Evolutionary conservation across 2,113 vertebrate species (phyloP).

Genomic region (Pseudopipra pipra): DNA sequence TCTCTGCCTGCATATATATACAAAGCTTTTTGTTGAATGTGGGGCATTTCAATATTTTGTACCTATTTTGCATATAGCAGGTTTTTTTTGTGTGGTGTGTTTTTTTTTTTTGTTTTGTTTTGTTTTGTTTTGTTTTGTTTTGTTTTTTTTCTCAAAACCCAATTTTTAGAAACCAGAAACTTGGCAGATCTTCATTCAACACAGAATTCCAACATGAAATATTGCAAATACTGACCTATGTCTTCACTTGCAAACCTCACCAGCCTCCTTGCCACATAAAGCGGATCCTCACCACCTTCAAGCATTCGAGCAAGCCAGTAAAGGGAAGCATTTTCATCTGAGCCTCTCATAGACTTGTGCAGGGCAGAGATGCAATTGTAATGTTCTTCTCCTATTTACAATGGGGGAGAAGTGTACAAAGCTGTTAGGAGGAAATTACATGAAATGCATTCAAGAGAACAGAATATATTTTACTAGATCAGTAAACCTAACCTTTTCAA

Average conservation of each 20-base stretch:
- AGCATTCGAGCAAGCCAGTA: constrained; percentile 99
- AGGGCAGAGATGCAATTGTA: constrained; percentile 97
- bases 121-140: too few species aligned
- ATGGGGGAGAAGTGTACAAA: not conserved
- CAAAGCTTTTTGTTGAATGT: not conserved
- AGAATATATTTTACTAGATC: not conserved
- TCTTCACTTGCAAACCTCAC: constrained; percentile 97
- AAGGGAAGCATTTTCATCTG: constrained; percentile 89
- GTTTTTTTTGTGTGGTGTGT: not conserved
- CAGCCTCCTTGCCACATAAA: constrained; percentile 92
- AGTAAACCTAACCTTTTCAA: not conserved
- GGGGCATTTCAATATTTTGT: not conserved
- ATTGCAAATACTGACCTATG: constrained; percentile 79
- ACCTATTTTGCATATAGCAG: not conserved
- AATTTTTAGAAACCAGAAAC: not conserved
- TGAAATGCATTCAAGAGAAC: not conserved
- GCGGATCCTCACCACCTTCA: constrained; percentile 93
- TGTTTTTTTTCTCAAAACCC: not conserved
- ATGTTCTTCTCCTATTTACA: constrained; percentile 89
- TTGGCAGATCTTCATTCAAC: not conserved
- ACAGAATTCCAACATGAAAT: not conserved
- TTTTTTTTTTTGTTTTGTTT: too few species aligned
- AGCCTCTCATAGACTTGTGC: constrained; percentile 97
- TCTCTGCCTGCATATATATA: not conserved
- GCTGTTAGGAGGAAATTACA: not conserved